Evolutionary conservation across 1,140 invertebrate genomes (phyloP).

Genomic region (Drosophila kepulauana): DNA sequence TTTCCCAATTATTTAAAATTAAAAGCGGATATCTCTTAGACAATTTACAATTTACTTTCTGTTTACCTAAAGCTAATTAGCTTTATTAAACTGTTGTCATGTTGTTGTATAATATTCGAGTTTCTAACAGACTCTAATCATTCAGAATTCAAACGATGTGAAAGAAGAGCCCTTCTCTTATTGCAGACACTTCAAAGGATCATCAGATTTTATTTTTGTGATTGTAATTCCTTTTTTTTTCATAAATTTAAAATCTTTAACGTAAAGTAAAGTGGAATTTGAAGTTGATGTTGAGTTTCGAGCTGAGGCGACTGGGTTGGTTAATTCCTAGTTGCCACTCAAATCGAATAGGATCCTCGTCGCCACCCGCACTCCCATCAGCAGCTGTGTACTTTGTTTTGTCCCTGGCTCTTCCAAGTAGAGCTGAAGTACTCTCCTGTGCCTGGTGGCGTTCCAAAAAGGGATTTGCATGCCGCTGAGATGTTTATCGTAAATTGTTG

Average conservation of each 20-base stretch:
- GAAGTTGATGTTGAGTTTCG: slow-evolving; percentile 36
- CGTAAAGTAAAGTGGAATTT: slow-evolving; percentile 32
- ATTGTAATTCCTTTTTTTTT: not conserved
- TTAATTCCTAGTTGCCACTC: slow-evolving; percentile 43
- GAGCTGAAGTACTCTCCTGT: slow-evolving; percentile 59
- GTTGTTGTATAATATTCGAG: too few relatives aligned
- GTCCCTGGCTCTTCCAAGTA: slow-evolving; percentile 1
- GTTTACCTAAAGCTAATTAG: too few relatives aligned
- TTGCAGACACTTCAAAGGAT: not conserved
- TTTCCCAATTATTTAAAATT: too few relatives aligned
- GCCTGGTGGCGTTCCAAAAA: slow-evolving; percentile 70
- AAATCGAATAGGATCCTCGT: slow-evolving; percentile 34
- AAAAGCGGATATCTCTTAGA: too few relatives aligned
- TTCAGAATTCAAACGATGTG: not conserved
- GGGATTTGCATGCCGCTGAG: slow-evolving; percentile 82
- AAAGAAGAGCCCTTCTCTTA: not conserved
- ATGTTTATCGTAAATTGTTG: slow-evolving; percentile 83
- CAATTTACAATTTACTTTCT: too few relatives aligned
- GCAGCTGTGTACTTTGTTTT: slow-evolving; percentile 16
- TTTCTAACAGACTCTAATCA: not conserved
- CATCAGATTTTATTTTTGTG: not conserved
- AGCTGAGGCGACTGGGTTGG: slow-evolving; percentile 36
- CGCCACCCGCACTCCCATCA: not conserved
- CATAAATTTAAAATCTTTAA: not conserved
- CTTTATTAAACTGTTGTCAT: too few relatives aligned